Conservation (phyloP, 2,797 vertebrate species). For the Enteromius fasciolatus region DNA sequence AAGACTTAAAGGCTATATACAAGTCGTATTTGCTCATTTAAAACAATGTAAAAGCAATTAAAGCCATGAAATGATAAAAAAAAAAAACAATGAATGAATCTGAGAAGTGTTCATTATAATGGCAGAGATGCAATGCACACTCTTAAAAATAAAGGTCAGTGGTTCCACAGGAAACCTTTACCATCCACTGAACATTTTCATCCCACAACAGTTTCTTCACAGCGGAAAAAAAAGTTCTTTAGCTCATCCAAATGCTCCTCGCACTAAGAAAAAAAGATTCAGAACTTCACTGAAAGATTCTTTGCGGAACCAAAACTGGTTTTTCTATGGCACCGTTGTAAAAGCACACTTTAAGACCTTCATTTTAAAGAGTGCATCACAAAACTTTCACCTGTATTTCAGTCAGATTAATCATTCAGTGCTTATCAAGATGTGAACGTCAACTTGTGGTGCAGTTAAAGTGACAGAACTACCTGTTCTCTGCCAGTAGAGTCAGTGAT, state of each 20-base stretch:
- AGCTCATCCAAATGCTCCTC: background rate
- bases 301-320: background rate
- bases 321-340: background rate
- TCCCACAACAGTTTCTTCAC: background rate
- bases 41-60: background rate
- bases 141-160: background rate
- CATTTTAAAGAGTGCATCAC: background rate
- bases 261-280: background rate
- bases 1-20: background rate
- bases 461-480: slow-evolving; percentile 20
- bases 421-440: slow-evolving; percentile 39
- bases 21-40: background rate
- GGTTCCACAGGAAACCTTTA: background rate
- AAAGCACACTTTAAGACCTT: background rate
- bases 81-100: background rate
- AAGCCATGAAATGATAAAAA: background rate
- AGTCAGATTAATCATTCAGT: background rate
- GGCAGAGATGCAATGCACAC: slow-evolving; percentile 24
- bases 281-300: background rate
- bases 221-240: background rate
- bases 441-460: background rate
- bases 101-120: background rate
- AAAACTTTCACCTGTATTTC: slow-evolving; percentile 27
- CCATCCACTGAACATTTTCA: background rate
- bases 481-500: slow-evolving; percentile 53